Base-by-base conservation (phyloP, 2,113 vertebrate genomes). In the Otus sunia region DNA sequence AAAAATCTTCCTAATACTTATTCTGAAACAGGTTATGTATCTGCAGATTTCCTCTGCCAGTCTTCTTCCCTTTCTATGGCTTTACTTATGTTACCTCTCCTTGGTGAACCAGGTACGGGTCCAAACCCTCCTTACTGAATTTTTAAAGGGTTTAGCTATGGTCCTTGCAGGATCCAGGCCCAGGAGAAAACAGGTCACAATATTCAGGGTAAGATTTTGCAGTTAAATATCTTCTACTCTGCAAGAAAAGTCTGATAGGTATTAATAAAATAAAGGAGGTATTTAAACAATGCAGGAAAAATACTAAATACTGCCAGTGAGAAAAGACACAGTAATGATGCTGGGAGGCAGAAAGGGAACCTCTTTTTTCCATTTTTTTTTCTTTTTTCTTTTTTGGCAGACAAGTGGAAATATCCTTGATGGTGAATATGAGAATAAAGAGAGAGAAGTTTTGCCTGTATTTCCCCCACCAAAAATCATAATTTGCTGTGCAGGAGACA, bases 321-420 rank as follows among this genome's bases (percentile, higher is more conserved):
- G 34, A 73, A 66, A 69, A 36, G 39, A 81, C 9, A 19, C 30
- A 50, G 22, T 37, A 67, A 37, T 6, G 4, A 76, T 39, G 45
- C 8, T 21, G 21, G 29, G 18, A 87, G 21, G 10, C 32, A 83
- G n/a, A 83, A 90, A 64, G 11, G 4, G 23, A 79, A 29, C 4
- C 3, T 16, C 2, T 23, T 56, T 41, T 39, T 47, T 4, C 2
- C 3, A 1, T 45, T 37, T 60, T 34, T 41, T 47, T 34, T 11
- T 63, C 43, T 5, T 1, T 53, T 5, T 10, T 9, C 10, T 27
- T 68, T 88, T 90, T 72, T 63, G 3, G 1, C n/a, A 47, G 49
- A 76, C 8, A 50, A 37, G 10, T 26, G 13, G 26, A 84, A 88
- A 78, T 41, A 22, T 49, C 22, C 29, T 86, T 41, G 32, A 45